Percentiles rank a stretch among this genome's conserved stretches.
These are phyloP conservation scores for Nymphalis io DNA, from an alignment of 1,140 invertebrate species.

Conservation along the genomic window DNA sequence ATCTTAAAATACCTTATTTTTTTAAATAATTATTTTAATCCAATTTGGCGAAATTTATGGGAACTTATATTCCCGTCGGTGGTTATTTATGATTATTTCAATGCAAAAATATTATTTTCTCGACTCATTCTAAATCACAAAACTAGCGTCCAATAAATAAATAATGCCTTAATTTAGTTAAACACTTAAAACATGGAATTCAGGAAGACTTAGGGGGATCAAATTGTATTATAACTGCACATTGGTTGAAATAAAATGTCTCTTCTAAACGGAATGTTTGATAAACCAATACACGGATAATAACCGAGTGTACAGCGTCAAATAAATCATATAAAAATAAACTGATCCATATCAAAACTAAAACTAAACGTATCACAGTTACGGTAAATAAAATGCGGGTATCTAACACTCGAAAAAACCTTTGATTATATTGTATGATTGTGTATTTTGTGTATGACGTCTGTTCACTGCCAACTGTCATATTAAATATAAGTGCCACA, in stretches of 20 bases:
- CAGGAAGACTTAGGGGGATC: slow-evolving; percentile 23
- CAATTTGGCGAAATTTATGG: slow-evolving; percentile 1
- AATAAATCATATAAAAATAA: slow-evolving; percentile 16
- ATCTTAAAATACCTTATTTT: slow-evolving; percentile 1
- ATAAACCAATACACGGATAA: slow-evolving; percentile 8
- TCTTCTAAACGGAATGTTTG: slow-evolving; percentile 20
- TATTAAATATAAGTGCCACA: not conserved
- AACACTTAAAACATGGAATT: slow-evolving; percentile 29
- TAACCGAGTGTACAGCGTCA: slow-evolving; percentile 8
- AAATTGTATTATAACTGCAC: slow-evolving; percentile 3
- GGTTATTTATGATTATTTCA: not conserved
- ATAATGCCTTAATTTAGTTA: slow-evolving; percentile 10
- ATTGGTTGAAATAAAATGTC: slow-evolving; percentile 6
- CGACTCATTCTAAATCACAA: not conserved
- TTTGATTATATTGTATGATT: not conserved
- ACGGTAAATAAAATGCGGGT: slow-evolving; percentile 66
- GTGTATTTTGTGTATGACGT: not conserved
- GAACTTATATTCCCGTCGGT: not conserved
- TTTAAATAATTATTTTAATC: not conserved
- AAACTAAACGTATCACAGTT: slow-evolving; percentile 64
- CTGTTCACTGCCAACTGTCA: too few relatives aligned
- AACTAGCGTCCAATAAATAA: slow-evolving; percentile 8
- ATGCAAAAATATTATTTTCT: not conserved
- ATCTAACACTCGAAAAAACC: not conserved
- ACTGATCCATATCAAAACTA: slow-evolving; percentile 35